Base-by-base conservation (phyloP, 2,888 invertebrate species). In the Netelia melanura region DNA sequence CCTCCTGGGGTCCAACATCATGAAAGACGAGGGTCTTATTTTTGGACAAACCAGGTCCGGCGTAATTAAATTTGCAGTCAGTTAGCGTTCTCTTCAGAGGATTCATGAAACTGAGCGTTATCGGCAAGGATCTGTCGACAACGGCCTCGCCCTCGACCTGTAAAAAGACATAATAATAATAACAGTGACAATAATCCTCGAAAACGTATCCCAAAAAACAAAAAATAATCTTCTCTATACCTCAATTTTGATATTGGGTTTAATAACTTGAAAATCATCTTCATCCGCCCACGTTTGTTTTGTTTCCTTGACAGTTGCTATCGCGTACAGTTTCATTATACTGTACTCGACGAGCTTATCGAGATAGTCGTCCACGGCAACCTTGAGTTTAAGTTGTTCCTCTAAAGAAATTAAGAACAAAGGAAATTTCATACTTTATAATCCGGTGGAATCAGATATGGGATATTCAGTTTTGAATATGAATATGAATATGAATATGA, bases 271-370 rank as follows among this genome's bases (percentile, higher is more conserved):
- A 94, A 97, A 97, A 93, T 97, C 97, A 89, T 97, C 97, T 89
- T 97, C 97, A 87, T 96, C 97, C 0, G 97, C 96, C 97, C 97
- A 98, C 1, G 97, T 96, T 93, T 97, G 97, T 77, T 96, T 96
- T n/a, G 98, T 98, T 93, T 98, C 97, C 75, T 95, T 95, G 0
- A 98, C 97, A 17, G 96, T 96, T 21, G 97, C 97, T 92, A 97
- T 96, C 2, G 96, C 96, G 30, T 96, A 96, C 86, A 97, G 95
- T 94, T 97, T 97, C 95, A 98, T 95, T 92, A 96, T 96, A 90
- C 96, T 96, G 91, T 97, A 97, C 92, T 98, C 97, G 9, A 97
- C 97, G 88, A 97, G 93, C 92, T 97, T 96, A 14, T 96, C 96
- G 78, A 97, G 91, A 92, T 98, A 98, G 70, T 97, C 97, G 2